Evolutionary conservation across 2,113 vertebrate species (phyloP).

Genomic region (Trematomus loennbergii): DNA sequence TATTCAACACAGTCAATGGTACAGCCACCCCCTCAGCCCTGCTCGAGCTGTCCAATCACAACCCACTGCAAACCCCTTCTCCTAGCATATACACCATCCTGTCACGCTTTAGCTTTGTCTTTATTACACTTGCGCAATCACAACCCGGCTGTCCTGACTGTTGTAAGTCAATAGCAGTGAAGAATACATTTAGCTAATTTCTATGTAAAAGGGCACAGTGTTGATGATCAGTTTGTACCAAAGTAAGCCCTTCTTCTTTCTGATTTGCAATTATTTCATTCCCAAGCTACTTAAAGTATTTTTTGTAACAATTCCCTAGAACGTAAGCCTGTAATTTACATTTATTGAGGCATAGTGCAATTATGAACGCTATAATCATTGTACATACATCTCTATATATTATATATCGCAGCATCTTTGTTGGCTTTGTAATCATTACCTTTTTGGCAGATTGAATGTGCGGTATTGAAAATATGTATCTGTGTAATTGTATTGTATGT

Average conservation of each 20-base stretch:
- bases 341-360: constrained; percentile 92
- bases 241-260: constrained; percentile 77
- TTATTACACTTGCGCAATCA: constrained; percentile 44
- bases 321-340: constrained; percentile 90
- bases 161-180: constrained; percentile 56
- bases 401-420: constrained; percentile 90
- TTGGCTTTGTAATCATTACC: constrained; percentile 95
- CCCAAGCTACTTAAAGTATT: constrained; percentile 63
- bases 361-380: constrained; percentile 93
- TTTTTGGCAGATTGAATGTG: constrained; percentile 96
- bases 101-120: constrained; percentile 40
- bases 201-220: constrained; percentile 42
- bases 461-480: constrained; percentile 94
- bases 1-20: constrained; percentile 36
- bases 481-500: constrained; percentile 96
- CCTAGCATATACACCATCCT: neutral
- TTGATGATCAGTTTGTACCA: constrained; percentile 76
- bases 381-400: constrained; percentile 89
- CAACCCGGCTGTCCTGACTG: constrained; percentile 56
- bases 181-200: constrained; percentile 35
- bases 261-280: constrained; percentile 64
- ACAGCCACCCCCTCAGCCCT: constrained; percentile 1
- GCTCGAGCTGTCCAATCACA: constrained; percentile 21
- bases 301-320: constrained; percentile 72
- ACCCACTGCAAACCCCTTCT: neutral